Percentiles rank a stretch among this genome's conserved stretches.
Conservation (phyloP, 1,140 invertebrate species). For the Trichonephila inaurata region DNA sequence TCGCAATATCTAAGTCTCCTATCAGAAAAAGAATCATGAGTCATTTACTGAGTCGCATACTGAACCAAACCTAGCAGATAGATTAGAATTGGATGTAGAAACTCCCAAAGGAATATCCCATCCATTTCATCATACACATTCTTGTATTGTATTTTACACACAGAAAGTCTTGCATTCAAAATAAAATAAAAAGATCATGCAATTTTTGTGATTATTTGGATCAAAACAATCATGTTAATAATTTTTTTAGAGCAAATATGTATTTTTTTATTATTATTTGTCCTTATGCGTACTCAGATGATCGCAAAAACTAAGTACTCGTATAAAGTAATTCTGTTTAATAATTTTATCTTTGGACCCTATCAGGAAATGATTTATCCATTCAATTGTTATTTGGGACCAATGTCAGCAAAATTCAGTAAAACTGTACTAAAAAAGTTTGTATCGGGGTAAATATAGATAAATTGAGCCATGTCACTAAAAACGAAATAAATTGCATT, state of each 20-base stretch:
- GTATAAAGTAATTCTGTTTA: neutral
- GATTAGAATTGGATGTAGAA: constrained; percentile 2
- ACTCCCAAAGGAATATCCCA: neutral
- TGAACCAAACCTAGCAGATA: neutral
- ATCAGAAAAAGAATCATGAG: constrained; percentile 36
- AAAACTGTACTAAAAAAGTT: too few species aligned
- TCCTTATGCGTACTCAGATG: neutral
- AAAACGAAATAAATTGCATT: too few species aligned
- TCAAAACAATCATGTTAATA: neutral
- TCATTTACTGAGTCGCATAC: constrained; percentile 37
- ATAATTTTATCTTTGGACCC: neutral
- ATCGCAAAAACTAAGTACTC: neutral
- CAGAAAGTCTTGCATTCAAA: neutral
- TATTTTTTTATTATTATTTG: neutral
- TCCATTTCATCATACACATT: constrained; percentile 9
- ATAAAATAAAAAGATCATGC: neutral
- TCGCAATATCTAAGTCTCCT: constrained; percentile 29
- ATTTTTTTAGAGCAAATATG: neutral
- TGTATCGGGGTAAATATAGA: too few species aligned
- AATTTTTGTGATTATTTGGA: neutral
- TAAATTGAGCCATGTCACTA: too few species aligned
- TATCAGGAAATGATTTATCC: too few species aligned
- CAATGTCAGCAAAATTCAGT: too few species aligned
- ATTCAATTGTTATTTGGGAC: too few species aligned
- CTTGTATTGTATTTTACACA: neutral